Conservation (phyloP, 2,797 vertebrate genomes). For the Rhinatrema bivittatum region DNA sequence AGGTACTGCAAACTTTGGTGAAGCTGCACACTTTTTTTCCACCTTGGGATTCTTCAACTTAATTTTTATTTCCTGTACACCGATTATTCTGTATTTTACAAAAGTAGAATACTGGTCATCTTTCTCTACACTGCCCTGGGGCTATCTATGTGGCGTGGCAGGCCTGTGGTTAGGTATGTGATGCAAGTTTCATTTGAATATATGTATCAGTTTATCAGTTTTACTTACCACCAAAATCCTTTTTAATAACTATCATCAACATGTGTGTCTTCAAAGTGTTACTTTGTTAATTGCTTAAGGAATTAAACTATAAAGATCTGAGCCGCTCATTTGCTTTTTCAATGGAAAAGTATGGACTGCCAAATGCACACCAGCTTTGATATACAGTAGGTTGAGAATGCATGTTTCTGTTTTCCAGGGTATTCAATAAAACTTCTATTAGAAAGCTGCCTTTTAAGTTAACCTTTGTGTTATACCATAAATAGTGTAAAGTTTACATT, state of each 20-base stretch:
- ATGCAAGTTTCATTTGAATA: neutral
- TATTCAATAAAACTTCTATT: too few species aligned
- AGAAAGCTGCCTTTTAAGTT: too few species aligned
- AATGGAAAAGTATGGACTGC: too few species aligned
- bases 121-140: constrained; percentile 89
- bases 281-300: too few species aligned
- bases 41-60: constrained; percentile 97
- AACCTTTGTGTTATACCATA: too few species aligned
- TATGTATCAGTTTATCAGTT: neutral
- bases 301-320: too few species aligned
- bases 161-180: constrained; percentile 88
- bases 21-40: constrained; percentile 92
- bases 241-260: neutral
- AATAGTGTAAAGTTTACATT: too few species aligned
- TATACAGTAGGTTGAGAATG: too few species aligned
- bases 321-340: too few species aligned
- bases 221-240: neutral
- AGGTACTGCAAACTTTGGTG: constrained; percentile 89
- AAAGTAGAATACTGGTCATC: constrained; percentile 95
- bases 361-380: too few species aligned
- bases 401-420: too few species aligned
- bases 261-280: too few species aligned
- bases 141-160: constrained; percentile 89
- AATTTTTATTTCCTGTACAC: constrained; percentile 92
- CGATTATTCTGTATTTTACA: constrained; percentile 90